Percentiles rank a stretch among this genome's conserved stretches.
phyloP scores from a whole-genome alignment of 1,140 invertebrate genomes.

The Kradibia gibbosae region DNA sequence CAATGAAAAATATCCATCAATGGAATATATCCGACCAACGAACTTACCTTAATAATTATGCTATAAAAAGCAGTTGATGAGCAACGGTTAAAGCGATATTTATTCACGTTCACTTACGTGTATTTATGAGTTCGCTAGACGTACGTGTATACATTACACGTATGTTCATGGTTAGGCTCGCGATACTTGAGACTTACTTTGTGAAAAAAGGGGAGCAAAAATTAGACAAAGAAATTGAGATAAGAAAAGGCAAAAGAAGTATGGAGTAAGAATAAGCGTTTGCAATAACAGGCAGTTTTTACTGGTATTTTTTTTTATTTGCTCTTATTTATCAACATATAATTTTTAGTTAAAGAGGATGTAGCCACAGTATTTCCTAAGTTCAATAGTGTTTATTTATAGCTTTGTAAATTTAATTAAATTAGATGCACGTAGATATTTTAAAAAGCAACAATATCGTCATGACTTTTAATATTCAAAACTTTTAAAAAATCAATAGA shows the following conservation, averaged over 20 bases:
- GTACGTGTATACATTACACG: neutral
- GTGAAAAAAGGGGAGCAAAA: slow-evolving; percentile 11
- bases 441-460: no score
- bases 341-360: neutral
- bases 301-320: neutral
- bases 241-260: slow-evolving; percentile 9
- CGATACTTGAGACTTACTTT: slow-evolving; percentile 5
- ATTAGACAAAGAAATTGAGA: slow-evolving; percentile 26
- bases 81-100: slow-evolving; percentile 17
- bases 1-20: neutral
- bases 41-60: slow-evolving; percentile 21
- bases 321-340: neutral
- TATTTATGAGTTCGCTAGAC: slow-evolving; percentile 31
- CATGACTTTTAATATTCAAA: no score
- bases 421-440: no score
- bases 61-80: slow-evolving; percentile 17
- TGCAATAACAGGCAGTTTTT: neutral
- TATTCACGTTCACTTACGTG: slow-evolving; percentile 7
- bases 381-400: no score
- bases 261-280: neutral
- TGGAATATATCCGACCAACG: neutral
- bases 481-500: no score
- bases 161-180: neutral
- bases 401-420: no score
- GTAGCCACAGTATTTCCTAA: no score